Evolutionary conservation across 2,113 vertebrate species (phyloP), one percentile per base, ranked within the genome.

Genomic region (Phylloscopus trochilus): DNA sequence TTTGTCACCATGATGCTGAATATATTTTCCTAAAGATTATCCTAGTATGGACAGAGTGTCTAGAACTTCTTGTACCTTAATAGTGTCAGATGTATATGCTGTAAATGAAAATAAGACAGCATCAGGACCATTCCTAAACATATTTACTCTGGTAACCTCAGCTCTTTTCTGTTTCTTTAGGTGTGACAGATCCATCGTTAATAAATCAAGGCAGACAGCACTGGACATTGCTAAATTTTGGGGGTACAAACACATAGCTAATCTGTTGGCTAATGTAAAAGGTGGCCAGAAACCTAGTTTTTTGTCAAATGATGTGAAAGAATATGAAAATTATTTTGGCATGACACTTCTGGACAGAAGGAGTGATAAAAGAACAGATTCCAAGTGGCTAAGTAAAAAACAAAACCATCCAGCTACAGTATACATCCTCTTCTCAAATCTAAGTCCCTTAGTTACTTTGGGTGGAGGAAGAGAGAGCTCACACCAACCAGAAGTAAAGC

Each of bases 181-280:
- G 80, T 99, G 99, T 86, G 98, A 99, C 92, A 98, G 90, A 55
- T 97, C 97, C 64, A 44, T 97, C 2, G 66, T 98, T 70, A 99
- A 99, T 97, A 97, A 97, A 64, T 99, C 99, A 35, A 98, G 96
- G 9, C 99, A 99, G 93, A 99, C 98, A 20, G 99, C 99, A 78
- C 96, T 98, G 75, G 99, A 99, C 53, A 98, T 99, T 67, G 99
- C 99, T 92, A 97, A 96, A 93, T 99, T 99, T 97, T 99, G 99
- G 99, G 99, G 99, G 16, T 98, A 99, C 97, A 97, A 97, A 60
- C 98, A 99, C 91, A 97, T 99, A 93, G 97, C 97, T 91, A 87
- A 97, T 94, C 97, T 99, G 87, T 88, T 99, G 87, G 69, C 96
- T 51, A 94, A 95, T 66, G 87, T 94, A 14, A 98, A 96, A 75